Base-by-base conservation (phyloP, 2,888 invertebrate genomes). In the Sisyra nigra region DNA sequence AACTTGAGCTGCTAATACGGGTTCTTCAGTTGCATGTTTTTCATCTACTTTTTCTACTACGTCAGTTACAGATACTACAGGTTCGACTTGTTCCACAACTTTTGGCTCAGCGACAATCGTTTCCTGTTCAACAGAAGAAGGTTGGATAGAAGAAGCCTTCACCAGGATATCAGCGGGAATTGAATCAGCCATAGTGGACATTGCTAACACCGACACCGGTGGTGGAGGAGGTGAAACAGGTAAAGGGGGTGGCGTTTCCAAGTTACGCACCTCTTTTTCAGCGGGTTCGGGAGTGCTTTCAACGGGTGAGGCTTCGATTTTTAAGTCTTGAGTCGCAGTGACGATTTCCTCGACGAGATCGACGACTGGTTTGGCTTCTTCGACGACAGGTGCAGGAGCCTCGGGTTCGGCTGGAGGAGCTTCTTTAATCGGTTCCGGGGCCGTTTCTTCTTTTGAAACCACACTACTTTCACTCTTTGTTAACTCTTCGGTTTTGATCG, bases 211-310 rank as follows among this genome's bases (percentile, higher is more conserved):
- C 61, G 74, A 76, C 66, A 80, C 76, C 65, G 78, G 77, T 57
- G 77, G 78, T 53, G 80, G 80, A 60, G 80, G 80, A 58, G 78
- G 78, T 59, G 75, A 76, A 59, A 75, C 71, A 52, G 80, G 80
- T 58, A 80, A 72, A 54, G 80, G 78, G 59, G 79, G 80, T 63
- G 80, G 80, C 59, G 69, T 61, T 63, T 72, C 66, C 61, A 74
- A 74, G 66, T 64, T 71, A 72, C 69, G 69, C 73, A 72, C 71
- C 64, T 64, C 64, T 60, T 62, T 63, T 53, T 53, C 54, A 40
- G 51, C 49, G 44, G 47, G 47, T 37, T 50, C 50, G 43, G 50
- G 46, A 41, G 48, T 48, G 32, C 49, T 38, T 47, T 53, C 53
- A 47, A 49, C 54, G 34, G 55, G 50, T 49, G 47, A 46, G 48